Base-by-base conservation (phyloP, 2,113 vertebrate species). In the Gorsachius goisagi region DNA sequence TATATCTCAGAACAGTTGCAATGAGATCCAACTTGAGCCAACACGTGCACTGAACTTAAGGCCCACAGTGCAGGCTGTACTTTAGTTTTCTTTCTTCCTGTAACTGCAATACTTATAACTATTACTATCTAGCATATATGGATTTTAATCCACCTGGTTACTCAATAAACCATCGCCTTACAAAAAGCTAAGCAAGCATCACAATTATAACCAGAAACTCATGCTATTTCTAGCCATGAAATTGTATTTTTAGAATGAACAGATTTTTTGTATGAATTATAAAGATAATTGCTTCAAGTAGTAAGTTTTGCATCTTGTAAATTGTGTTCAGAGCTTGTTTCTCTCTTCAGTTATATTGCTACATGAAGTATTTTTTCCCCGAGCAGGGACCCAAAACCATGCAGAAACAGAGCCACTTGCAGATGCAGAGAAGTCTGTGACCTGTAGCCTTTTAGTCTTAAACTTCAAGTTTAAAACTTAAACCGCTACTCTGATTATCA, bases 211-310 rank as follows among this genome's bases (percentile, higher is more conserved):
- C 9, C 16, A 81, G 77, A 79, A 19, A 1, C 7, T 17, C 17
- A 33, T 1, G 3, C 30, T 60, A 56, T n/a, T 68, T 85, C 39
- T 53, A 56, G 32, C 12, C 26, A 78, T 1, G 0, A 88, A 67
- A 50, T 2, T n/a, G n/a, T 47, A 13, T 19, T 50, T 94, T 26
- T 18, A 32, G 17, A 88, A 32, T 1, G 3, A 2, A 1, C 33
- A 16, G 1, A 1, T 11, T 45, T 74, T 68, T 35, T 4, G 1
- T 2, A 59, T 4, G 0, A 67, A 45, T n/a, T 52, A 67, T 37
- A 50, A 59, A 91, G 52, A 6, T 3, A 72, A 56, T 28, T 15
- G 1, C 32, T 89, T 39, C 23, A 68, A 62, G 17, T 12, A 52
- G 3, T 12, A 79, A 68, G 14, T 15, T 20, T 37, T 47, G 3